A percentile compares a stretch with the other conserved stretches of the same genome.
phyloP scores from a whole-genome alignment of 2,797 vertebrate genomes.

The Chelmon rostratus region DNA sequence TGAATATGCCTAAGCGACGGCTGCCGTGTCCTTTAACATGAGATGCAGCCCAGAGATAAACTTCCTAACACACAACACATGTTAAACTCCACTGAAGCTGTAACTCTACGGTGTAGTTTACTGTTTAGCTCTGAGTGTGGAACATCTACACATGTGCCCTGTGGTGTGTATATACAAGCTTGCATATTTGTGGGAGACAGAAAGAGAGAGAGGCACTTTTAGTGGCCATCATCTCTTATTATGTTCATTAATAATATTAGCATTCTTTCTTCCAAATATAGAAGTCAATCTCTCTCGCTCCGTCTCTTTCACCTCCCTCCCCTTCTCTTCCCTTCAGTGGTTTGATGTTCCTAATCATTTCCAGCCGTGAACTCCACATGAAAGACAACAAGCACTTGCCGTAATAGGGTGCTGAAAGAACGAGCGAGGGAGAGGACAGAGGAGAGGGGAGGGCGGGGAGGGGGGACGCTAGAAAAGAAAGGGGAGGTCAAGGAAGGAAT shows the following conservation, averaged over 20 bases:
- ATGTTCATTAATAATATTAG: conserved; percentile 71
- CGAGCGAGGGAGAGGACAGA: conserved; percentile 62
- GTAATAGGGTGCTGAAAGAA: conserved; percentile 81
- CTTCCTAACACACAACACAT: conserved; percentile 66
- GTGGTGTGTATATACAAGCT: conserved; percentile 11
- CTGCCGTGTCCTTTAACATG: conserved; percentile 57
- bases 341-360: conserved; percentile 84
- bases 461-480: conserved; percentile 49
- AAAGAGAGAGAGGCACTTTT: conserved; percentile 26
- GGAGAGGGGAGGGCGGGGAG: conserved; percentile 31
- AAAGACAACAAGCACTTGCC: conserved; percentile 82
- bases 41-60: conserved; percentile 64
- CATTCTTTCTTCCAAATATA: conserved; percentile 81
- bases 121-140: conserved; percentile 22
- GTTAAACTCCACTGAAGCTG: conserved; percentile 38
- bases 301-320: conserved; percentile 66
- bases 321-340: conserved; percentile 64
- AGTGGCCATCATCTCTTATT: conserved; percentile 55
- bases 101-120: conserved; percentile 26
- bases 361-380: conserved; percentile 83
- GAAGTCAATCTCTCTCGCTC: conserved; percentile 68
- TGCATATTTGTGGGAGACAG: conserved; percentile 15
- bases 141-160: conserved; percentile 28
- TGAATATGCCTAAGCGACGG: conserved; percentile 22
- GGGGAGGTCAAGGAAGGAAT: conserved; percentile 76